Base-by-base conservation (phyloP, 2,888 invertebrate species). In the Apamea sordens region DNA sequence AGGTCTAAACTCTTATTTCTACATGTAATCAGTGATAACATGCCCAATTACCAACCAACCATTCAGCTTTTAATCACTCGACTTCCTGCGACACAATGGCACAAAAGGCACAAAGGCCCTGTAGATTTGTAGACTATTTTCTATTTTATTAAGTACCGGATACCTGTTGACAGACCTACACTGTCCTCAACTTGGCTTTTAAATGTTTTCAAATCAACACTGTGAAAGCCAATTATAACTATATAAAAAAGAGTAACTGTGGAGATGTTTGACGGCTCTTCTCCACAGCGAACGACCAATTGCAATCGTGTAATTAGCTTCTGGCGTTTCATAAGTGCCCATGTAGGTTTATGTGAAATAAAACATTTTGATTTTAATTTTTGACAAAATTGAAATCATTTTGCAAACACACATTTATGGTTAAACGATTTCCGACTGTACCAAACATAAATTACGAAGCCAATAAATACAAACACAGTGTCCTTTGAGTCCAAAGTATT, bases 401-500 rank as follows among this genome's bases (percentile, higher is more conserved):
- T 64, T 18, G 4, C 4, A 63, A 44, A 63, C 28, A 24, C 2
- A 73, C 61, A 56, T 24, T 36, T 11, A 15, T 15, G 21, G 3
- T 4, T 8, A 50, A 70, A 36, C 11, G 0, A 79, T 28, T 79
- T 71, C 13, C 3, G 10, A 56, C 3, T 3, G 6, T 6, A 36
- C 7, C 11, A 56, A 36, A 11, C 36, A 15, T 70, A 18, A 68
- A 68, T 47, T 56, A 59, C 7, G 11, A n/a, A 41, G 7, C 41
- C 21, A 53, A 70, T n/a, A 56, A 53, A 70, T 6, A n/a, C n/a
- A 56, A 53, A 56, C 24, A 56, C 11, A n/a, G n/a, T 13, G 18
- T 65, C 44, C 73, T 79, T 80, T 65, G 64, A 83, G 76, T 73
- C 47, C 32, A 73, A 79, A 76, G 73, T 64, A 73, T 76, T 44